phyloP scores from a whole-genome alignment of 2,113 vertebrate genomes.

The Corydoras maculifer region DNA sequence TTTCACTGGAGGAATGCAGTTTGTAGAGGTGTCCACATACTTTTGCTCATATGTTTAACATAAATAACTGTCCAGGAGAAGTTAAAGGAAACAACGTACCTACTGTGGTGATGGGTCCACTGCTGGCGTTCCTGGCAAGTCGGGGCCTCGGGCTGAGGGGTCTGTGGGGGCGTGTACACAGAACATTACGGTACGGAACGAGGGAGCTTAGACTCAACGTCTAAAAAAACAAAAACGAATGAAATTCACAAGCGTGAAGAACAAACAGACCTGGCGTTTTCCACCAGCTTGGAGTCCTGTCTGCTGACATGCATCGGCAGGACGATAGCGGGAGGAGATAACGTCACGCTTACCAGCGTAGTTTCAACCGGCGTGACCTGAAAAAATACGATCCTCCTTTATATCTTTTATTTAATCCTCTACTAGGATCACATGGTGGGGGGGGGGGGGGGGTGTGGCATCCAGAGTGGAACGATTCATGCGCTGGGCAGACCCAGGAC shows the following conservation, averaged over 20 bases:
- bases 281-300: constrained; percentile 60
- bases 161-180: constrained; percentile 51
- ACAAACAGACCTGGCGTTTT: constrained; percentile 58
- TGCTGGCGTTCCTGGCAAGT: constrained; percentile 58
- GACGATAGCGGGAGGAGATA: constrained; percentile 74
- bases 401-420: not conserved
- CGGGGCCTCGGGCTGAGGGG: constrained; percentile 79
- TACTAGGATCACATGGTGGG: not conserved
- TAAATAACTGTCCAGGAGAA: no score
- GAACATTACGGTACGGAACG: no score
- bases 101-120: constrained; percentile 79
- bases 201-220: no score
- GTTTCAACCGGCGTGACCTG: constrained; percentile 63
- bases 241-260: not conserved
- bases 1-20: no score
- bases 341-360: constrained; percentile 56
- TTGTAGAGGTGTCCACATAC: no score
- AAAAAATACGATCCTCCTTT: constrained; percentile 32
- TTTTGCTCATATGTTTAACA: not conserved
- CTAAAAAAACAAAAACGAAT: no score
- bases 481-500: no score
- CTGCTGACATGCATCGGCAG: constrained; percentile 74
- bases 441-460: no score
- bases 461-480: no score
- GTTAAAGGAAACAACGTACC: constrained; percentile 64